Conservation (phyloP, 2,113 vertebrate species). For the Takifugu bimaculatus region DNA sequence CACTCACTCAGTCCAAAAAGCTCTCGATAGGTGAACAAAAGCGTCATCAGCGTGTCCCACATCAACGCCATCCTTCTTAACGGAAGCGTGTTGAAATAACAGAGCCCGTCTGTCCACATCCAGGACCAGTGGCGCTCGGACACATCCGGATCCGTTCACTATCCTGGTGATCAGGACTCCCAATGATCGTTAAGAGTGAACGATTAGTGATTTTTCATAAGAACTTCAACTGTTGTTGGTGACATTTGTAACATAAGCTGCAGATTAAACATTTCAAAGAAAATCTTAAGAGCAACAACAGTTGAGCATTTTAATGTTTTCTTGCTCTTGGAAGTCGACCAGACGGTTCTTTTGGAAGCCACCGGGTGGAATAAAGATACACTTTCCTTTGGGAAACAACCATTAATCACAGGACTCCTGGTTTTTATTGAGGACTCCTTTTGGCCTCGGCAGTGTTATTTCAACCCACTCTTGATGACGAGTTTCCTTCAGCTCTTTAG, state of each 20-base stretch:
- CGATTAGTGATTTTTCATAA: too few relatives aligned
- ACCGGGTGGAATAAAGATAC: not conserved
- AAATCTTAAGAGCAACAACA: not conserved
- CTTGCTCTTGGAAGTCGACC: not conserved
- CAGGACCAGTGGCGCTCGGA: not conserved
- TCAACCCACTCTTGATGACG: conserved; percentile 42
- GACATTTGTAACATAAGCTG: not conserved
- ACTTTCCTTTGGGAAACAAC: too few relatives aligned
- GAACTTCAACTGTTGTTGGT: not conserved
- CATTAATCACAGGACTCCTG: not conserved
- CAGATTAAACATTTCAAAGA: not conserved
- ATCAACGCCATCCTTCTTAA: conserved; percentile 50
- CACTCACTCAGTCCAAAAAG: conserved; percentile 67
- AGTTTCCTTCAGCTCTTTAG: conserved; percentile 18
- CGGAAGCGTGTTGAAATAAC: conserved; percentile 38
- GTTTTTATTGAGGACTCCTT: too few relatives aligned
- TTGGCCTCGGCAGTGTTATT: conserved; percentile 17
- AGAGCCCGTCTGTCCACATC: not conserved
- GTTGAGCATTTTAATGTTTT: not conserved
- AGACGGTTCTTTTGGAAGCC: not conserved
- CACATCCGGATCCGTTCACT: not conserved
- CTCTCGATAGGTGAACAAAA: conserved; percentile 72
- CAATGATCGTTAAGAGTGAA: too few relatives aligned
- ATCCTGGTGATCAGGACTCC: too few relatives aligned
- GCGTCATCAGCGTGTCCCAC: conserved; percentile 64